Evolutionary conservation across 2,797 vertebrate genomes (phyloP), one percentile per base, ranked within the genome.

Genomic region (Pipistrellus pipistrellus): DNA sequence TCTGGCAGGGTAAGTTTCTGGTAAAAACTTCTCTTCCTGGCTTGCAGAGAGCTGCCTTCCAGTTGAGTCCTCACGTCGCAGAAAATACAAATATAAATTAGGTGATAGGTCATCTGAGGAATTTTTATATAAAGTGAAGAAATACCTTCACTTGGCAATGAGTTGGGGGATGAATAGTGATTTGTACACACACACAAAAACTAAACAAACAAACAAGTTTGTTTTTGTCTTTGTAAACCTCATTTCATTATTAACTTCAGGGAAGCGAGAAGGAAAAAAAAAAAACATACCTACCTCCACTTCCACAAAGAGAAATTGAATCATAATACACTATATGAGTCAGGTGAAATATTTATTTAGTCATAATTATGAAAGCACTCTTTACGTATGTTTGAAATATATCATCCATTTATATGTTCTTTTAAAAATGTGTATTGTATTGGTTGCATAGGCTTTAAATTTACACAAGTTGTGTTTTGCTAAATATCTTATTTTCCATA

Each of bases 311-410:
- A 25, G 69, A 80, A 90, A 83, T 46, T 4, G 25, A 69, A 64
- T 82, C 20, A 35, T 84, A 69, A 77, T 59, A 82, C 0, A 48
- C 41, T 44, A 57, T 20, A 30, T 48, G 66, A 76, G 44, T 46
- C 51, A 88, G 23, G 23, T 88, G 30, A n/a, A 86, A 69, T 72
- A 30, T 25, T 71, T 90, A 88, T 71, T 94, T 78, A 87, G 46
- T n/a, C 53, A 38, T 68, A 95, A 76, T 76, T 84, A 30, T 15
- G 68, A 59, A 87, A 93, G 72, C 27, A 51, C 20, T 90, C 18
- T 48, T 66, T 66, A 23, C 7, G 8, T 75, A 69, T 21, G 23
- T 75, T 55, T 89, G 35, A 93, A 91, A 62, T 44, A 2, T 71
- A 72, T 27, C 4, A 51, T 89, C 78, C 51, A 94, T 62, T 93